These are phyloP conservation scores for Poeciliopsis infans DNA, from an alignment of 2,797 vertebrate species.

Conservation along the genomic window DNA sequence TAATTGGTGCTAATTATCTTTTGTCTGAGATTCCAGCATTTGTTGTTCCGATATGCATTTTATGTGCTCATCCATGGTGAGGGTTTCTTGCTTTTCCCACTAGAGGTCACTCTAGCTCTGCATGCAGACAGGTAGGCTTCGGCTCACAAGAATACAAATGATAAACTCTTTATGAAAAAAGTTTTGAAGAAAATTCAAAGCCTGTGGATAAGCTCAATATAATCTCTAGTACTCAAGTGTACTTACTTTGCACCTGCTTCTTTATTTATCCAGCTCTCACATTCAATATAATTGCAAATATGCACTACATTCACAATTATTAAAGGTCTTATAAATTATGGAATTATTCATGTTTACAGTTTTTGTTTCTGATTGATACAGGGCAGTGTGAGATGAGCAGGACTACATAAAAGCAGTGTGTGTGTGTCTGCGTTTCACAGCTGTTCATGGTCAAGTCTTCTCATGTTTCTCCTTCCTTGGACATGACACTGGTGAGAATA, in stretches of 20 bases:
- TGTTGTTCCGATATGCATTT: not conserved
- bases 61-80: not conserved
- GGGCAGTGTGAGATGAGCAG: slow-evolving; percentile 9
- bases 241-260: not conserved
- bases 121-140: not conserved
- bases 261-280: not conserved
- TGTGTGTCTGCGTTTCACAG: slow-evolving; percentile 48
- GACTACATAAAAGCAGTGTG: slow-evolving; percentile 16
- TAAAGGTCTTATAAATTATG: not conserved
- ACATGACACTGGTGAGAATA: slow-evolving; percentile 76
- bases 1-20: not conserved
- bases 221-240: not conserved
- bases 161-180: not conserved
- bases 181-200: not conserved
- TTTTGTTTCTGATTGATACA: slow-evolving; percentile 18
- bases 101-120: slow-evolving; percentile 49
- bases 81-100: slow-evolving; percentile 12
- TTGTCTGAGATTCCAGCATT: not conserved
- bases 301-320: not conserved
- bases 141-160: too few relatives aligned
- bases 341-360: slow-evolving; percentile 5
- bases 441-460: slow-evolving; percentile 70
- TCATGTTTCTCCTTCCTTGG: slow-evolving; percentile 75
- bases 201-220: not conserved
- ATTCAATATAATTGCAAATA: not conserved